These are phyloP conservation scores for Crotophaga sulcirostris DNA, from an alignment of 2,113 vertebrate genomes.

Conservation along the genomic window DNA sequence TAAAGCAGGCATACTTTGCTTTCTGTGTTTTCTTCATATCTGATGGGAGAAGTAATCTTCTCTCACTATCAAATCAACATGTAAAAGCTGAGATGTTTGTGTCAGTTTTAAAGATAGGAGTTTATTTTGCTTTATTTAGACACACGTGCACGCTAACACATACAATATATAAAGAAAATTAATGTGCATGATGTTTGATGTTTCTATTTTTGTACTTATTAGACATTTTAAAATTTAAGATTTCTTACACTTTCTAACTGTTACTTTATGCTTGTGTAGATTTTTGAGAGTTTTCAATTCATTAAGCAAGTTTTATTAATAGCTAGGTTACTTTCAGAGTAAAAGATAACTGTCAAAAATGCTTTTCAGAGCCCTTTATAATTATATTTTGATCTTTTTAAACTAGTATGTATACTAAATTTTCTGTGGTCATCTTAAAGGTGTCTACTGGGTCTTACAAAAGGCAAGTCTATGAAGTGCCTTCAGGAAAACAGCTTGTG, in stretches of 20 bases:
- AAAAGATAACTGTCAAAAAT: background rate
- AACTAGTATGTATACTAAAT: background rate
- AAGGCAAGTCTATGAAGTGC: constrained; percentile 95
- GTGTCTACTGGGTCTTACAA: constrained; percentile 97
- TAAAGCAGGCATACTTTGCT: background rate
- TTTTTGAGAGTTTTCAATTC: background rate
- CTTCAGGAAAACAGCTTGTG: constrained; percentile 92
- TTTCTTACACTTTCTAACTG: background rate
- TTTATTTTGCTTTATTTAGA: background rate
- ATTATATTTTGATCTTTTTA: background rate
- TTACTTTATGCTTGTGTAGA: background rate
- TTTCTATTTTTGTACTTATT: background rate
- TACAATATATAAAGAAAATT: background rate
- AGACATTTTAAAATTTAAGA: background rate
- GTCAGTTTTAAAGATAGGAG: background rate
- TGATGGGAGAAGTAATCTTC: background rate
- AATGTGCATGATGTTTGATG: background rate
- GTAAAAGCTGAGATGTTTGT: background rate
- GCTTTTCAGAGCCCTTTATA: background rate
- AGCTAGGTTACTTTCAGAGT: background rate
- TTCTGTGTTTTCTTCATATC: background rate
- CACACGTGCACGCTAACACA: no score
- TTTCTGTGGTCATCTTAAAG: constrained; percentile 70
- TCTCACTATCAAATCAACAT: background rate
- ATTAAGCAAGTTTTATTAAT: background rate